phyloP scores from a whole-genome alignment of 2,113 vertebrate species.

The Pseudorasbora parva region DNA sequence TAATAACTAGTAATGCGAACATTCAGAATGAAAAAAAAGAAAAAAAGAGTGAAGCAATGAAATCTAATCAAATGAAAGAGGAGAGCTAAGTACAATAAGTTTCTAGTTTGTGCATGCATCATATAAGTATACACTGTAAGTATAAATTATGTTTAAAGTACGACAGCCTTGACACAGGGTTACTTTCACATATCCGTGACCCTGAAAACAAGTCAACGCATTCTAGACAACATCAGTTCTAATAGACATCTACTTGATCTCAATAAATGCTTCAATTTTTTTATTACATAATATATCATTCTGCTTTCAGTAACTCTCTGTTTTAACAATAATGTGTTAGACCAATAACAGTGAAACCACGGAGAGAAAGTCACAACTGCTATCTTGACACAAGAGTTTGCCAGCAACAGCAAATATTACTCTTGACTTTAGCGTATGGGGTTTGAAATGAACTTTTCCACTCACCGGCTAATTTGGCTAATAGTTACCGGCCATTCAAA shows the following conservation, averaged over 20 bases:
- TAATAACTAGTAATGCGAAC: background rate
- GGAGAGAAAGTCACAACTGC: background rate
- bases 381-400: conserved; percentile 22
- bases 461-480: too few species aligned
- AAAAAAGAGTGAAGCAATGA: background rate
- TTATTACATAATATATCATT: conserved; percentile 41
- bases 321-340: background rate
- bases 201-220: conserved; percentile 28
- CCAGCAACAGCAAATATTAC: conserved; percentile 18
- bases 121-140: background rate
- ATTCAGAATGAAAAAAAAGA: background rate
- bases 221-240: conserved; percentile 14
- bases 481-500: too few species aligned
- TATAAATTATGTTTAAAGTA: conserved; percentile 14
- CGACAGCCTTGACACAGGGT: conserved; percentile 16
- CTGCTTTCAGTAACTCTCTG: conserved; percentile 22
- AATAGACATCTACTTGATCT: background rate
- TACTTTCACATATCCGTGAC: conserved; percentile 8
- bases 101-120: conserved; percentile 12
- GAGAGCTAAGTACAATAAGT: background rate
- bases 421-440: background rate
- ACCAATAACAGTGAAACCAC: background rate
- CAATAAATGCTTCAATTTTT: background rate
- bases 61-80: background rate
- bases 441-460: too few species aligned